Conservation (phyloP, 2,113 vertebrate species). For the Spea bombifrons region DNA sequence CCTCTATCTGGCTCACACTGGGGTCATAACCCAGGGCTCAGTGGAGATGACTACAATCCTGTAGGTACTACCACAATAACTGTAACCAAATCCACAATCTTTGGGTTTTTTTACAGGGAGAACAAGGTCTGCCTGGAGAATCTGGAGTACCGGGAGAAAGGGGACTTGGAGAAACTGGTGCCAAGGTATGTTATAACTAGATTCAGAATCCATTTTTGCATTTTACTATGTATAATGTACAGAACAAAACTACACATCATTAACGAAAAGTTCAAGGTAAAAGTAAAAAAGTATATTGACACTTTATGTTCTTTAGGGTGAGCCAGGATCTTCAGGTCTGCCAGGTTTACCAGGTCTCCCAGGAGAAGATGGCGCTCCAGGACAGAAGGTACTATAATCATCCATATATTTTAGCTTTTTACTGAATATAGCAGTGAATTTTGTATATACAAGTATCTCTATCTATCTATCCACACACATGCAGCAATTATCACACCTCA, state of each 20-base stretch:
- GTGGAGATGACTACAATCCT: too few relatives aligned
- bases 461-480: not conserved
- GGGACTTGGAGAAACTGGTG: slow-evolving; percentile 71
- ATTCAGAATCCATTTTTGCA: too few relatives aligned
- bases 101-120: slow-evolving; percentile 54
- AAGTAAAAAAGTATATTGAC: not conserved
- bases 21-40: too few relatives aligned
- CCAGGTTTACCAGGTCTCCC: slow-evolving; percentile 79
- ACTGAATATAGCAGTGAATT: too few relatives aligned
- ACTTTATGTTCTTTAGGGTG: slow-evolving; percentile 66
- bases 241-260: too few relatives aligned
- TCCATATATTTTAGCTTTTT: too few relatives aligned
- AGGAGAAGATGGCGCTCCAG: slow-evolving; percentile 79
- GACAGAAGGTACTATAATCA: slow-evolving; percentile 70
- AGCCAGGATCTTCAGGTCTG: slow-evolving; percentile 72
- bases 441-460: not conserved
- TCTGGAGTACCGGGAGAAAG: slow-evolving; percentile 74
- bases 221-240: too few relatives aligned
- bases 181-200: slow-evolving; percentile 64
- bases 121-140: slow-evolving; percentile 81
- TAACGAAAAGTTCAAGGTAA: not conserved
- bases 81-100: not conserved
- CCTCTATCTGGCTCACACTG: too few relatives aligned
- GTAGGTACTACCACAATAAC: too few relatives aligned
- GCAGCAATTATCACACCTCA: not conserved